A percentile compares a stretch with the other conserved stretches of the same genome.
phyloP scores from a whole-genome alignment of 1,140 invertebrate species.

The Eciton burchellii region DNA sequence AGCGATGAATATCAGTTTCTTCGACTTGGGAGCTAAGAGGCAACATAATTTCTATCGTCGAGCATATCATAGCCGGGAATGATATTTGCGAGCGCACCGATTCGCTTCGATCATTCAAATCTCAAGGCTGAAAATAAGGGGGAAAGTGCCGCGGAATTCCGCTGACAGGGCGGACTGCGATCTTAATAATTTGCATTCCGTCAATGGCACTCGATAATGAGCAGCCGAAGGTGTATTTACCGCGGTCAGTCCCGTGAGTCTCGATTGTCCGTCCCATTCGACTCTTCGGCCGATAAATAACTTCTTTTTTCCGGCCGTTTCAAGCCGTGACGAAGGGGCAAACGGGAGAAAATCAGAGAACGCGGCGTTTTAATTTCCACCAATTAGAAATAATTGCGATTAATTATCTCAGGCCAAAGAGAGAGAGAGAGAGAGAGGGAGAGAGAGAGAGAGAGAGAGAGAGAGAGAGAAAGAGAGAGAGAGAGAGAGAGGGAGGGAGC shows the following conservation, averaged over 20 bases:
- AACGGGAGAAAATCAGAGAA: conserved; percentile 48
- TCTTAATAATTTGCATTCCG: conserved; percentile 70
- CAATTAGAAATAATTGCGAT: conserved; percentile 71
- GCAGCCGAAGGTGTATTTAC: conserved; percentile 66
- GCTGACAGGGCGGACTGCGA: conserved; percentile 45
- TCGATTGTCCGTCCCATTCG: conserved; percentile 41
- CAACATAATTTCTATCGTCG: not conserved
- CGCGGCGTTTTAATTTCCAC: conserved; percentile 64
- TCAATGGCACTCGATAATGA: conserved; percentile 67
- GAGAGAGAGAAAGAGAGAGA: not conserved
- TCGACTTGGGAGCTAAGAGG: not conserved
- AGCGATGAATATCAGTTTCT: not conserved
- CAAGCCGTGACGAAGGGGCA: conserved; percentile 4
- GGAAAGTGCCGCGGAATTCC: conserved; percentile 69
- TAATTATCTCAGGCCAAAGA: conserved; percentile 65
- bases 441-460: not conserved
- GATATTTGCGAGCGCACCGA: conserved; percentile 17
- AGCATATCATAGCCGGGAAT: not conserved
- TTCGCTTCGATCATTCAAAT: conserved; percentile 41
- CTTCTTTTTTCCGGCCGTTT: conserved; percentile 46
- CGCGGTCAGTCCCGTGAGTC: conserved; percentile 30
- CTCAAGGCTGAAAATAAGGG: conserved; percentile 58
- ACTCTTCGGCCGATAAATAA: conserved; percentile 53
- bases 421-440: conserved; percentile 24
- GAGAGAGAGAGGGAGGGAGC: conserved; percentile 11